Base-by-base conservation (phyloP, 2,888 invertebrate species). In the Hypomecis atomaria region DNA sequence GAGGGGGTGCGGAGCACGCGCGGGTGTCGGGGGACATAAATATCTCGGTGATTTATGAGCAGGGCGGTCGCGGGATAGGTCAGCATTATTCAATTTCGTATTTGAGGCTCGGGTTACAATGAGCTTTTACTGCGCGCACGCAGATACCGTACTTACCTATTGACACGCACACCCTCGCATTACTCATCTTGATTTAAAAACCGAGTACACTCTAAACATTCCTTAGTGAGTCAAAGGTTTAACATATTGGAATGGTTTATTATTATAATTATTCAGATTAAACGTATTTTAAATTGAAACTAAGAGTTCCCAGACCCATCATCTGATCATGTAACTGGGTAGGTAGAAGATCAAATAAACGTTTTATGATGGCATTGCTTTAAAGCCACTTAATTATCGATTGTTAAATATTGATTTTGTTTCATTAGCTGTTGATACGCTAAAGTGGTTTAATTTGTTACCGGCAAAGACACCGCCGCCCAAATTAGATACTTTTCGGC, bases 41-140 rank as follows among this genome's bases (percentile, higher is more conserved):
- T 92, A 92, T 92, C 92, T 90, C 85, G 83, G 90, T 92, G 92
- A 92, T 92, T 92, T 92, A 92, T 88, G 91, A 82, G 77, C 84
- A 82, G 88, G 87, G 89, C 88, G 92, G 92, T 90, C 91, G 91
- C 90, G 88, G 92, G 92, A 92, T 92, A 92, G 92, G 92, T 92
- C 92, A 92, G 92, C 90, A 92, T 92, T 92, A 92, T 92, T 92
- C 92, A 92, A 92, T 92, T 92, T 92, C 90, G 90, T 92, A 91
- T 92, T 92, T 90, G 90, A 92, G 86, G 85, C 87, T 92, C 90
- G 85, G 82, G 87, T 92, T 91, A 92, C 92, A 91, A 91, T 90
- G 89, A 92, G 91, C 88, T 91, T 90, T 92, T 89, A 92, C 89
- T 85, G 86, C 83, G 87, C 83, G 82, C 82, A 82, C 86, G 87